phyloP scores from a whole-genome alignment of 2,888 invertebrate genomes.

The Ormyrus pomaceus region DNA sequence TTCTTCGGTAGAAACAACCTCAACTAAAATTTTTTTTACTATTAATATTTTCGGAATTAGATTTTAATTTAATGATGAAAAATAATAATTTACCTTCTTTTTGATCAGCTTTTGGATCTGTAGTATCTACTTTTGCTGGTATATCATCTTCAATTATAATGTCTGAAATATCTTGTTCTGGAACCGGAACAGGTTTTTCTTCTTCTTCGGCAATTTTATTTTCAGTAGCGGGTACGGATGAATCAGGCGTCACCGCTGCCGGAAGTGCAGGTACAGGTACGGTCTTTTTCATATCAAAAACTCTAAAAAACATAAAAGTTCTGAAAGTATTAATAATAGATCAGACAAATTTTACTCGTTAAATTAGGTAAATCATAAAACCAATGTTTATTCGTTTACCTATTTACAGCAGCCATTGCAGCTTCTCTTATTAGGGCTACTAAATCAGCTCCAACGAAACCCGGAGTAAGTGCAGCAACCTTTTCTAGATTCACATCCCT shows the following conservation, averaged over 20 bases:
- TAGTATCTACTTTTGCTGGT: constrained; percentile 14
- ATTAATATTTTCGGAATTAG: not conserved
- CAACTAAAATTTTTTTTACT: no score
- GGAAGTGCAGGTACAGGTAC: no score
- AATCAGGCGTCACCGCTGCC: no score
- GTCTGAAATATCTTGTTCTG: constrained; percentile 57
- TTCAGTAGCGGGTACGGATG: not conserved
- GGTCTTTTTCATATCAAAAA: no score
- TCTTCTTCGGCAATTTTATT: constrained; percentile 38
- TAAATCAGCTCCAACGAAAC: constrained; percentile 97
- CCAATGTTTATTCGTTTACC: constrained; percentile 69
- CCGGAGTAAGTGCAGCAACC: constrained; percentile 92
- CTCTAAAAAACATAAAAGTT: no score
- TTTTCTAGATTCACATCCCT: constrained; percentile 83
- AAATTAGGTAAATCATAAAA: no score
- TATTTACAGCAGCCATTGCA: constrained; percentile 90
- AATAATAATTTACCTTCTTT: constrained; percentile 61
- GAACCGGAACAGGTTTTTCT: constrained; percentile 36
- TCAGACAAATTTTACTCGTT: no score
- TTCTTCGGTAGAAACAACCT: not conserved
- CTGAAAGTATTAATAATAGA: no score
- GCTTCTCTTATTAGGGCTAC: constrained; percentile 91
- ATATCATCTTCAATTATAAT: constrained; percentile 57
- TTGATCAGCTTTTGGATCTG: not conserved
- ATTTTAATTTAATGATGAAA: not conserved